A percentile compares a stretch with the other conserved stretches of the same genome.
These are phyloP conservation scores for Colius striatus DNA, from an alignment of 2,113 vertebrate species.

Conservation along the genomic window DNA sequence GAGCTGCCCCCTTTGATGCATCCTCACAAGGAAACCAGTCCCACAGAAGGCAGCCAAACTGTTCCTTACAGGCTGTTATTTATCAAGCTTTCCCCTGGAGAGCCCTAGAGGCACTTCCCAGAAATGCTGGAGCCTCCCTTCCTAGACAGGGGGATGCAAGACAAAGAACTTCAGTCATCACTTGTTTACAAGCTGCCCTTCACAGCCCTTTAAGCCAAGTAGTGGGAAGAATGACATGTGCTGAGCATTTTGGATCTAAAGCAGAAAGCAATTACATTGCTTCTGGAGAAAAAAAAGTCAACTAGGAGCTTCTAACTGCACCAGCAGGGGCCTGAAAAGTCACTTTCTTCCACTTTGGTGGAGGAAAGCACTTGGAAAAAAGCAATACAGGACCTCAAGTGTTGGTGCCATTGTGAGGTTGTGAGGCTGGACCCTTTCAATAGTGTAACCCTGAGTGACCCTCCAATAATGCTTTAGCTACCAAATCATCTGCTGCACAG, in stretches of 20 bases:
- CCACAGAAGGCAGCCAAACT: not conserved
- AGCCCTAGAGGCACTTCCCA: not conserved
- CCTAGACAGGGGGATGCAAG: not conserved
- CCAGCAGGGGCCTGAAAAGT: not conserved
- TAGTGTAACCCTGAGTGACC: not conserved
- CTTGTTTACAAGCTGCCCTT: not conserved
- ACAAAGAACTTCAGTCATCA: not conserved
- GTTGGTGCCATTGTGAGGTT: not conserved
- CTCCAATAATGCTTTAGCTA: not conserved
- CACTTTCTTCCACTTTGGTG: not conserved
- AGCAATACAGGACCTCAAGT: not conserved
- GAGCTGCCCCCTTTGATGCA: not conserved
- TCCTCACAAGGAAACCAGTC: not conserved
- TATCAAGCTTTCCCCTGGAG: not conserved
- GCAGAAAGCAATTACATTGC: not conserved
- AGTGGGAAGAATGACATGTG: not conserved
- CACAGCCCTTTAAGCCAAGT: not conserved
- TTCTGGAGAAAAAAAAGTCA: not conserved
- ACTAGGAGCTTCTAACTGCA: not conserved
- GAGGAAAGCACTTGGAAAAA: not conserved
- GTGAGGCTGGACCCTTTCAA: not conserved
- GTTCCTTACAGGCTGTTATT: not conserved
- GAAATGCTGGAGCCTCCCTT: not conserved
- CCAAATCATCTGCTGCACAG: not conserved
- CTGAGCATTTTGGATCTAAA: not conserved